phyloP scores from a whole-genome alignment of 1,140 invertebrate genomes.

The Nephotettix cincticeps region DNA sequence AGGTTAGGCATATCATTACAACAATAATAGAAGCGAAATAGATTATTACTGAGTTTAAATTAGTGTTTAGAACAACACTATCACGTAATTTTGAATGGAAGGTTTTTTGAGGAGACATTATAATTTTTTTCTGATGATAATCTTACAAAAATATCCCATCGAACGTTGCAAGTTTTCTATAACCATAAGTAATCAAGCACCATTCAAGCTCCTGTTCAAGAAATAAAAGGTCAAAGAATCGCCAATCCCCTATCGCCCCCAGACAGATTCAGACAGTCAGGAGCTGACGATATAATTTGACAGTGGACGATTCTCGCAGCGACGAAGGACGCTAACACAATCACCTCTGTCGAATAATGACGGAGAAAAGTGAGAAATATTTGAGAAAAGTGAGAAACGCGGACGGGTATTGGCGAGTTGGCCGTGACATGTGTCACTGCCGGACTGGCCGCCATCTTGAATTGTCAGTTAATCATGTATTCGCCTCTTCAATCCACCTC shows the following conservation, averaged over 20 bases:
- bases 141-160: too few relatives aligned
- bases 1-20: too few relatives aligned
- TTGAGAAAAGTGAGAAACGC: conserved; percentile 22
- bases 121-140: too few relatives aligned
- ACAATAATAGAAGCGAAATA: too few relatives aligned
- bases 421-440: background rate
- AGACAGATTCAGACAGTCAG: background rate
- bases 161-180: too few relatives aligned
- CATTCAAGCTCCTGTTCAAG: too few relatives aligned
- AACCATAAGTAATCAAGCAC: too few relatives aligned
- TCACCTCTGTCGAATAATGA: conserved; percentile 14
- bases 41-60: too few relatives aligned
- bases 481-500: conserved; percentile 14
- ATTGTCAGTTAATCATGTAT: conserved; percentile 23
- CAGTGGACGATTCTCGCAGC: background rate
- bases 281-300: conserved; percentile 17
- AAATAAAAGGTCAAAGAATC: too few relatives aligned
- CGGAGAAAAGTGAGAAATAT: conserved; percentile 15
- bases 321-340: conserved; percentile 4
- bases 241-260: background rate
- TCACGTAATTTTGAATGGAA: too few relatives aligned
- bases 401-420: conserved; percentile 6
- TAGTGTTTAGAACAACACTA: too few relatives aligned
- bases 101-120: too few relatives aligned
- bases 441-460: conserved; percentile 10